Percentiles rank a stretch among this genome's conserved stretches.
phyloP scores from a whole-genome alignment of 2,113 vertebrate genomes.

The Potamarius usumacintae region DNA sequence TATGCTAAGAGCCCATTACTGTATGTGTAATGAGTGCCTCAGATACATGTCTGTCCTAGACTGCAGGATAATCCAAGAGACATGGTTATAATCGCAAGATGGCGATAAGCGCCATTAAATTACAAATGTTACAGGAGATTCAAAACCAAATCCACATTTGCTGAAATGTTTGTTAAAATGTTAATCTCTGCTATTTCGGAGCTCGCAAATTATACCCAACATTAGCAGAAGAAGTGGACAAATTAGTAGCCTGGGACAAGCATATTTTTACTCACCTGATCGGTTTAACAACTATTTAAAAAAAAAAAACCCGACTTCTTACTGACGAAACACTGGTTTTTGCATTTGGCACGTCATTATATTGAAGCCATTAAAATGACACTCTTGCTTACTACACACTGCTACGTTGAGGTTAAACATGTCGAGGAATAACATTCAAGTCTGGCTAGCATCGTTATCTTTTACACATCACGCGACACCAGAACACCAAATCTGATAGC shows the following conservation, averaged over 20 bases:
- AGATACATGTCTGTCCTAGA: conserved; percentile 4
- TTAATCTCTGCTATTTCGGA: background rate
- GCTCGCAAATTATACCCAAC: background rate
- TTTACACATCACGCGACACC: background rate
- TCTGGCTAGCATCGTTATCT: background rate
- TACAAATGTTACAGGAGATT: background rate
- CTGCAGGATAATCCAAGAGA: background rate
- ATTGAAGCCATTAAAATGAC: background rate
- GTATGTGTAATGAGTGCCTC: conserved; percentile 9
- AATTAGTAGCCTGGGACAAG: background rate
- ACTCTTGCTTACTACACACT: background rate
- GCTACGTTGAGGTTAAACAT: background rate
- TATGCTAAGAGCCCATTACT: conserved; percentile 50
- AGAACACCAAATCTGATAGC: background rate
- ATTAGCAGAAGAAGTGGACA: background rate
- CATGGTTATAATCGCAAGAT: background rate
- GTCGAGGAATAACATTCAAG: background rate
- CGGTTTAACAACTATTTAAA: background rate
- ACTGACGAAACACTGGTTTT: background rate
- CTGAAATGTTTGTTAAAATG: background rate
- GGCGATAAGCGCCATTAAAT: background rate
- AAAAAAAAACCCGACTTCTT: background rate
- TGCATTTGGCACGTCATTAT: background rate
- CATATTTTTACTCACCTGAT: background rate
- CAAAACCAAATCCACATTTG: background rate